Evolutionary conservation across 2,888 invertebrate species (phyloP).

Genomic region (Agrotis segetum): DNA sequence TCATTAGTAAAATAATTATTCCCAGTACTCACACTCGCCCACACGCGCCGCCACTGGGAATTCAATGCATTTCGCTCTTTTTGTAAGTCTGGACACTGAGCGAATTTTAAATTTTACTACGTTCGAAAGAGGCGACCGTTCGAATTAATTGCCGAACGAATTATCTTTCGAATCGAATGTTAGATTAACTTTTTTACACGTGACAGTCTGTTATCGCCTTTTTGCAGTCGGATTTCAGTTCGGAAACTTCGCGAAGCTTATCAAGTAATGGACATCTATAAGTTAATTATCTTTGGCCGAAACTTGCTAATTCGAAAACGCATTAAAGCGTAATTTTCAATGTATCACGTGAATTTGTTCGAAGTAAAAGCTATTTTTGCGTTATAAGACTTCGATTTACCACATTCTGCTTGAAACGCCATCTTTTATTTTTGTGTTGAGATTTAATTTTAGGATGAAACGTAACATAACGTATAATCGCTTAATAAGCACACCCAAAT

Average conservation of each 20-base stretch:
- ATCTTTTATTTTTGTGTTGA: constrained; percentile 24
- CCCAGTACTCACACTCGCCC: constrained; percentile 24
- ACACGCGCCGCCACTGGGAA: constrained; percentile 29
- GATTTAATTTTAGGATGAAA: constrained; percentile 30
- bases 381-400: constrained; percentile 24
- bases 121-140: constrained; percentile 62
- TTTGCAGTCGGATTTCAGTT: constrained; percentile 39
- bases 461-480: no score
- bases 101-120: constrained; percentile 54
- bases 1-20: constrained; percentile 34
- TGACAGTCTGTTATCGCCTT: constrained; percentile 52
- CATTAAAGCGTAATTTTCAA: constrained; percentile 53
- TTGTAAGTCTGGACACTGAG: constrained; percentile 65
- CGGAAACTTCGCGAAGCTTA: constrained; percentile 44
- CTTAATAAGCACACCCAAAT: no score
- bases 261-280: constrained; percentile 59
- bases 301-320: constrained; percentile 51
- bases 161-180: constrained; percentile 66
- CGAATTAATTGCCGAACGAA: constrained; percentile 71
- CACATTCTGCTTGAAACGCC: constrained; percentile 1
- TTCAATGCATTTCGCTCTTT: constrained; percentile 63
- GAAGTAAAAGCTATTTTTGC: constrained; percentile 24
- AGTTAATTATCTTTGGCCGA: constrained; percentile 54
- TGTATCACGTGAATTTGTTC: constrained; percentile 51
- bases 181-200: constrained; percentile 63